Evolutionary conservation across 2,113 vertebrate genomes (phyloP), one percentile per base, ranked within the genome.

Genomic region (Gavia stellata): DNA sequence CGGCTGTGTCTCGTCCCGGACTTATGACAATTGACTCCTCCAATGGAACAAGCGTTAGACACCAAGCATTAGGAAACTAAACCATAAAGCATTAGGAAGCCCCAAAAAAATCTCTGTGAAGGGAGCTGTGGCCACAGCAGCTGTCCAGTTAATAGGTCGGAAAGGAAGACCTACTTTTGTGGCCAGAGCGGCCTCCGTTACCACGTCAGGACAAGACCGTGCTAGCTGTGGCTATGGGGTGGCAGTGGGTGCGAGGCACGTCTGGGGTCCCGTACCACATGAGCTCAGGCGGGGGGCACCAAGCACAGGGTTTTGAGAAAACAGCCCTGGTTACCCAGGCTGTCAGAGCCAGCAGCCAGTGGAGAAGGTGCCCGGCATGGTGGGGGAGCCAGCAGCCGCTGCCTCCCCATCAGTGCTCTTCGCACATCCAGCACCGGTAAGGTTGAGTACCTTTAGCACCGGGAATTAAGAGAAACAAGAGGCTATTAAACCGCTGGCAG

Each of bases 401-500:
- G 71, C 88, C 15, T 77, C 33, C 59, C 49, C 65, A 55, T 52
- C 40, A 17, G n/a, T 0, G 0, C 50, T 72, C 81, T 66, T 79
- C 14, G 1, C 44, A 31, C 62, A 81, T 45, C 82, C 56, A 79
- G 77, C 63, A 9, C 18, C 1, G 5, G 63, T 42, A 79, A 91
- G 28, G 63, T 31, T 70, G 75, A 92, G 55, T 77, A 38, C 59
- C 36, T 33, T 92, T 53, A 92, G 88, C 72, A 40, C 36, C 0
- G 2, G 47, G 81, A 45, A n/a, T 95, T 90, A 92, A 79, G 94
- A 95, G 87, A 96, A 96, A 93, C 92, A 92, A 89, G 89, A 95
- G 86, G 67, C 94, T 93, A 89, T 96, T 97, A 96, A 97, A 95
- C 81, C 19, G 2, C 94, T 88, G 47, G 68, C 84, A 91, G 94